Conservation (phyloP, 2,113 vertebrate genomes). For the Alaudala cheleensis region DNA sequence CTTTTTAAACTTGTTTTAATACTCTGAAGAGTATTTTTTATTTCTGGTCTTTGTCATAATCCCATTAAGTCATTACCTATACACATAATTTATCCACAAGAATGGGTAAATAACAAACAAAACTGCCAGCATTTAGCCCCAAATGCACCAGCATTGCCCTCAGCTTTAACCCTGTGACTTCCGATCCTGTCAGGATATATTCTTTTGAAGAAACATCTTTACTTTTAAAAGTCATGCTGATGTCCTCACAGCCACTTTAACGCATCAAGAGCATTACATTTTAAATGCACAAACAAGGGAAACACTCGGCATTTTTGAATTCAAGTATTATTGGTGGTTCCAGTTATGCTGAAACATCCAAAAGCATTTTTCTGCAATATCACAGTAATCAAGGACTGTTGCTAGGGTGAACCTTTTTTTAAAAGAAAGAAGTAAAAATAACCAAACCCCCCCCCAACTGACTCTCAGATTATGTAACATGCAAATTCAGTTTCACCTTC, state of each 20-base stretch:
- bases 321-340: background rate
- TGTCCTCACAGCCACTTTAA: background rate
- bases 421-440: background rate
- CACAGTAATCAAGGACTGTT: background rate
- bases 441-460: background rate
- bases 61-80: background rate
- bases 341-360: background rate
- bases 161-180: background rate
- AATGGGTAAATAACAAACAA: background rate
- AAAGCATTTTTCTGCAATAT: background rate
- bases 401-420: background rate
- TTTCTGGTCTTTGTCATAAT: background rate
- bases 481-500: conserved; percentile 45
- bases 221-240: background rate
- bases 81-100: background rate
- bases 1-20: background rate
- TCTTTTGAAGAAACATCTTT: background rate
- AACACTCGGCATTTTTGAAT: background rate
- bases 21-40: background rate
- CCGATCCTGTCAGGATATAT: background rate
- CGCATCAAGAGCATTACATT: background rate
- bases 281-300: background rate
- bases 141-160: background rate
- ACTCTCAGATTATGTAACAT: conserved; percentile 29
- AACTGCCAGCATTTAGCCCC: background rate